Evolutionary conservation across 2,888 invertebrate genomes (phyloP).

Genomic region (Philhelius pedissequus): DNA sequence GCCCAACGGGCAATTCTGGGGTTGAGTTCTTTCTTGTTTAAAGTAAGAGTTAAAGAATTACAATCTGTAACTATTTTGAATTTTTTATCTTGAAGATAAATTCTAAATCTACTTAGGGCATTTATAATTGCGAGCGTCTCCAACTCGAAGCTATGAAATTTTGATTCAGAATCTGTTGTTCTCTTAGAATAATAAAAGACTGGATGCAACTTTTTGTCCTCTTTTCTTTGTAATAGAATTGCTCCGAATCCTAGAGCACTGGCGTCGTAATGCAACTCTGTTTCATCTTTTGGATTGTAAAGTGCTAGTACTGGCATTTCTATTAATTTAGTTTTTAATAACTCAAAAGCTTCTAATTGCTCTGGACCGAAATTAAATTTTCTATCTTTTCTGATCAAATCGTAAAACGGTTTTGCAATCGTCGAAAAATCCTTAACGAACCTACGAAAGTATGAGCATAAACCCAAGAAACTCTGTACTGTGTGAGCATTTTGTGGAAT

Average conservation of each 20-base stretch:
- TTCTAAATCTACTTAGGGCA: background rate
- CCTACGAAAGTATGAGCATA: constrained; percentile 20
- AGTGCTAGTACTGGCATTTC: constrained; percentile 70
- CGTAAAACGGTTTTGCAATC: background rate
- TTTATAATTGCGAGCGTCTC: background rate
- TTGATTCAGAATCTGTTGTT: background rate
- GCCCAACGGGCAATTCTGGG: background rate
- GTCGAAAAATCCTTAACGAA: background rate
- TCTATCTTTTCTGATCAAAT: background rate
- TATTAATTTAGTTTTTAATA: constrained; percentile 13
- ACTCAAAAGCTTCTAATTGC: background rate
- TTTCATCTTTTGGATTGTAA: constrained; percentile 69
- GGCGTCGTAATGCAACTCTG: constrained; percentile 33
- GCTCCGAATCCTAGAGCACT: background rate
- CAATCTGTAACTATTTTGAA: background rate
- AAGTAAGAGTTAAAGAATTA: background rate
- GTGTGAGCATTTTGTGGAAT: background rate
- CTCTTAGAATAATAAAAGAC: background rate
- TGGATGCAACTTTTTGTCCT: background rate
- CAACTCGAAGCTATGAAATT: background rate
- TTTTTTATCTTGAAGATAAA: background rate
- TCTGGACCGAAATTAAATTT: background rate
- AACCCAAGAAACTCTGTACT: background rate
- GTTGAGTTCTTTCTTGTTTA: background rate
- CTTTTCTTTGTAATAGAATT: background rate